phyloP scores from a whole-genome alignment of 2,888 invertebrate species.

The Clistopyga incitator region DNA sequence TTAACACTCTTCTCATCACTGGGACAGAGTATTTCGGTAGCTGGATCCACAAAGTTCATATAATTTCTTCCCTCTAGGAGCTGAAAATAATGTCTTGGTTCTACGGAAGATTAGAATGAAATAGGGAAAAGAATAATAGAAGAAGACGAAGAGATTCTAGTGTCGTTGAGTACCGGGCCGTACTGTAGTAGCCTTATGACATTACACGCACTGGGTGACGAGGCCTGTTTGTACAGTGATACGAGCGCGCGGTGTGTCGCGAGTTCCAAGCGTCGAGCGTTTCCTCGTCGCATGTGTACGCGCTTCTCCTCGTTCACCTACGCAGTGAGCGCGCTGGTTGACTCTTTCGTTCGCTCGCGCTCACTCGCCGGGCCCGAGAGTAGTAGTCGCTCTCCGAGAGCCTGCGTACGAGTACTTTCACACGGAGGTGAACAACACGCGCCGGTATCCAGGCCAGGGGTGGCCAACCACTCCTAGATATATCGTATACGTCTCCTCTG shows the following conservation, averaged over 20 bases:
- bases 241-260: neutral
- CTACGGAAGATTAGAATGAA: too few relatives aligned
- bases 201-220: neutral
- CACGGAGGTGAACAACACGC: conserved; percentile 82
- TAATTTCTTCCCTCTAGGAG: too few relatives aligned
- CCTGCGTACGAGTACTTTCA: conserved; percentile 79
- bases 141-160: neutral
- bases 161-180: neutral
- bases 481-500: neutral
- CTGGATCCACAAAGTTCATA: neutral
- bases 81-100: too few relatives aligned
- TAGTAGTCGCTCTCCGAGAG: conserved; percentile 8
- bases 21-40: neutral
- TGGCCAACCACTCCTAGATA: conserved; percentile 76
- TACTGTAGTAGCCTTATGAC: neutral
- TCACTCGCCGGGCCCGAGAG: conserved; percentile 11
- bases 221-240: neutral
- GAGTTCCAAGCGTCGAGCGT: conserved; percentile 14
- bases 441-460: conserved; percentile 83
- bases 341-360: conserved; percentile 49
- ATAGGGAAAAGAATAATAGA: neutral
- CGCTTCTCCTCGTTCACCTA: conserved; percentile 59
- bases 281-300: conserved; percentile 61
- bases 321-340: conserved; percentile 36
- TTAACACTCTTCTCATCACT: neutral